These are phyloP conservation scores for Bombus affinis DNA, from an alignment of 1,140 invertebrate genomes.

Conservation along the genomic window DNA sequence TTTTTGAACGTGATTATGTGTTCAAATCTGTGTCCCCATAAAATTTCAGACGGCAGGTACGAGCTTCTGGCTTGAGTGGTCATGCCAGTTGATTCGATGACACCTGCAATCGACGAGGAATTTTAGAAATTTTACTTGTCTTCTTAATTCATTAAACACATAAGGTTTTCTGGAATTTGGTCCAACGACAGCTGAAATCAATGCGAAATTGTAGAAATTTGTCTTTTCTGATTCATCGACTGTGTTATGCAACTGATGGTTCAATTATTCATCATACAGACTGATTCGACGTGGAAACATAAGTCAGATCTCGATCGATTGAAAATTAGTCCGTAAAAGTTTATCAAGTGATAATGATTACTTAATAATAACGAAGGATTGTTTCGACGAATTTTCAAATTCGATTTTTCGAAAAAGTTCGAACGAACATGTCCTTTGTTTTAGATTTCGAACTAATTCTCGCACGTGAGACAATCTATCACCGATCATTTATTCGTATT, in stretches of 20 bases:
- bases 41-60: conserved; percentile 95
- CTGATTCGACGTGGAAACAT: background rate
- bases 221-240: background rate
- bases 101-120: conserved; percentile 36
- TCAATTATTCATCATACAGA: too few relatives aligned
- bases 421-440: background rate
- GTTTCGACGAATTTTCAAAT: background rate
- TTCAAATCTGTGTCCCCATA: conserved; percentile 97
- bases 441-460: background rate
- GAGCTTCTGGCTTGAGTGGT: conserved; percentile 94
- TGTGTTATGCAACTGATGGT: background rate
- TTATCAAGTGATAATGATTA: too few relatives aligned
- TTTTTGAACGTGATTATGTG: conserved; percentile 95
- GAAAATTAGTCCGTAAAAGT: background rate
- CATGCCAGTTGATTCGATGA: conserved; percentile 95
- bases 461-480: too few relatives aligned
- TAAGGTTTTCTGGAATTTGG: too few relatives aligned
- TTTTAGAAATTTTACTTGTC: background rate
- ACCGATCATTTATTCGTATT: too few relatives aligned
- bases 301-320: background rate
- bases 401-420: background rate
- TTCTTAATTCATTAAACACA: background rate
- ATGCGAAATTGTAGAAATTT: background rate
- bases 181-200: too few relatives aligned
- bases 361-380: too few relatives aligned